Evolutionary conservation across 2,888 invertebrate species (phyloP).

Genomic region (Noctua janthina): DNA sequence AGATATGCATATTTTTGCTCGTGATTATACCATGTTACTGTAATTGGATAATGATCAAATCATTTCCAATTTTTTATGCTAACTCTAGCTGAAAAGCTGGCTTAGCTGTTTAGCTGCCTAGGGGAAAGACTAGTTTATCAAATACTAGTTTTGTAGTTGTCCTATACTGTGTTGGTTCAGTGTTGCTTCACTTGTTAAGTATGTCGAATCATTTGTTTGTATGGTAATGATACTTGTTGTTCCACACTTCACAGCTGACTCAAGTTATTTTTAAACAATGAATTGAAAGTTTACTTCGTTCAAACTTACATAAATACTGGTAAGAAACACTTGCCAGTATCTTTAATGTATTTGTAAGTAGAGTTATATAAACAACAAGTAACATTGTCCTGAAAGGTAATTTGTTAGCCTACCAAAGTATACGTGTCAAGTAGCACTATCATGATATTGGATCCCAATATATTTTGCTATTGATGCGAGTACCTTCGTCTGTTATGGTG

Average conservation of each 20-base stretch:
- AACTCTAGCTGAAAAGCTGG: neutral
- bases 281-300: slow-evolving; percentile 33
- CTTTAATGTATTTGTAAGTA: slow-evolving; percentile 19
- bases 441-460: slow-evolving; percentile 71
- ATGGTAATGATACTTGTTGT: slow-evolving; percentile 73
- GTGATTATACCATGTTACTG: neutral
- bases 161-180: slow-evolving; percentile 74
- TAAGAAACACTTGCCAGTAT: slow-evolving; percentile 1
- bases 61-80: slow-evolving; percentile 18
- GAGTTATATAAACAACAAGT: slow-evolving; percentile 57
- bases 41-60: slow-evolving; percentile 47
- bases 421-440: slow-evolving; percentile 68
- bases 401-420: slow-evolving; percentile 67
- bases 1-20: neutral
- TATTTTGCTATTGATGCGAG: slow-evolving; percentile 82
- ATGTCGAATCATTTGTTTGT: slow-evolving; percentile 66
- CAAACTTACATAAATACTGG: slow-evolving; percentile 10
- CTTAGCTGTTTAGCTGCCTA: neutral
- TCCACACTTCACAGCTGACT: slow-evolving; percentile 9
- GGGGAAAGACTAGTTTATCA: slow-evolving; percentile 34
- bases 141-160: slow-evolving; percentile 70
- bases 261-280: slow-evolving; percentile 24
- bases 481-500: slow-evolving; percentile 80
- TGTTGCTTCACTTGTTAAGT: slow-evolving; percentile 76
- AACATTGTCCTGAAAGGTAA: slow-evolving; percentile 64